Conservation (phyloP, 2,797 vertebrate species). For the Gymnoscopelus microlampas region DNA sequence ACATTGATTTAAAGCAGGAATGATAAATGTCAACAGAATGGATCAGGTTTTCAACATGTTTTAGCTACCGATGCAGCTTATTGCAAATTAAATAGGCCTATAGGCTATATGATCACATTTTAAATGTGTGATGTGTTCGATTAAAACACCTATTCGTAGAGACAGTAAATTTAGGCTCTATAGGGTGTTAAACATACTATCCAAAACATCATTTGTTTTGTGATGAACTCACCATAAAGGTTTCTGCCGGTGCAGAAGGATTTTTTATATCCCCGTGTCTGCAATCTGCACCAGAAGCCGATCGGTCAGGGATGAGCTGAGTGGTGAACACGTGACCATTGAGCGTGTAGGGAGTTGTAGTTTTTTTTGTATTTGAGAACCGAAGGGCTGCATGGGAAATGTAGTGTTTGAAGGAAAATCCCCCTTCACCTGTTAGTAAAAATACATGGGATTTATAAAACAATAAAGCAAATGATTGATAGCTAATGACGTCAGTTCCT, state of each 20-base stretch:
- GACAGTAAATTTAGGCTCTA: too few relatives aligned
- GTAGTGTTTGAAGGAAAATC: conserved; percentile 44
- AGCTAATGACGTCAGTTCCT: too few relatives aligned
- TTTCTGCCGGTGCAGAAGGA: conserved; percentile 23
- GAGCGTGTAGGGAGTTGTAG: conserved; percentile 72
- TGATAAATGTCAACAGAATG: background rate
- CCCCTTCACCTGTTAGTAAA: too few relatives aligned
- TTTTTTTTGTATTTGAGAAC: conserved; percentile 58
- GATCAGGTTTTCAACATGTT: background rate
- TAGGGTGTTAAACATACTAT: too few relatives aligned
- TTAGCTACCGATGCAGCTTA: conserved; percentile 17
- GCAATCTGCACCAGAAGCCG: conserved; percentile 53
- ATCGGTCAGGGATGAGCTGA: conserved; percentile 60
- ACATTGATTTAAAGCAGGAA: conserved; percentile 9
- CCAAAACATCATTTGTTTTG: background rate
- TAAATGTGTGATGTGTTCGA: conserved; percentile 13
- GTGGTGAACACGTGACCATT: conserved; percentile 1
- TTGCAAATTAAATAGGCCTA: background rate
- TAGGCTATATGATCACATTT: background rate
- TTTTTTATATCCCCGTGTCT: conserved; percentile 46
- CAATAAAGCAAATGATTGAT: too few relatives aligned
- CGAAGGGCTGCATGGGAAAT: conserved; percentile 51
- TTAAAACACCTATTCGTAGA: conserved; percentile 5
- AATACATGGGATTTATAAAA: too few relatives aligned
- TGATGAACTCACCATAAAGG: conserved; percentile 55